Percentiles rank a stretch among this genome's conserved stretches.
phyloP scores from a whole-genome alignment of 2,797 vertebrate genomes.

The Gallirallus australis region DNA sequence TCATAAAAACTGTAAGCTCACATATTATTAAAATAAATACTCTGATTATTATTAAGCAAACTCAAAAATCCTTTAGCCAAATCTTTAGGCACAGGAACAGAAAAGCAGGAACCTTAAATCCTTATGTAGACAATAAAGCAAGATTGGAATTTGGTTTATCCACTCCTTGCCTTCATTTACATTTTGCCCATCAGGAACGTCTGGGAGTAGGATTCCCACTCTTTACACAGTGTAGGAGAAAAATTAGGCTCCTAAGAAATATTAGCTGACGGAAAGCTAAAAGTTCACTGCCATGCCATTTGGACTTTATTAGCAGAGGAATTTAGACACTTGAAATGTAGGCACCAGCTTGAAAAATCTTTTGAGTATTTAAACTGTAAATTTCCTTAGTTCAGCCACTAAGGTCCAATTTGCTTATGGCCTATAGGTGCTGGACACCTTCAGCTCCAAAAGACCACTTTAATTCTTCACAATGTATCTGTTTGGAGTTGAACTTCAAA shows the following conservation, averaged over 20 bases:
- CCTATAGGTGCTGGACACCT: background rate
- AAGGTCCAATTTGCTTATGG: background rate
- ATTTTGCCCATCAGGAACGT: background rate
- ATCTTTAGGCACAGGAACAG: background rate
- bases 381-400: background rate
- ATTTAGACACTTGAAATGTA: background rate
- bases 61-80: background rate
- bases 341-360: background rate
- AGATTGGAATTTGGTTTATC: background rate
- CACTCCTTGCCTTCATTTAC: background rate
- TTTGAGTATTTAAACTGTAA: background rate
- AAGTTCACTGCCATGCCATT: background rate
- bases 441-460: background rate
- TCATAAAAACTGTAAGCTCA: background rate
- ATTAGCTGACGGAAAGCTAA: background rate
- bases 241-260: background rate
- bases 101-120: background rate
- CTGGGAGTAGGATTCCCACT: fast-evolving
- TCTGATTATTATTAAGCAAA: background rate
- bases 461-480: background rate
- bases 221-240: fast-evolving
- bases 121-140: background rate
- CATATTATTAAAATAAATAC: background rate
- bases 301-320: background rate
- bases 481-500: background rate